These are phyloP conservation scores for Alectura lathami DNA, from an alignment of 2,113 vertebrate genomes.

Conservation along the genomic window DNA sequence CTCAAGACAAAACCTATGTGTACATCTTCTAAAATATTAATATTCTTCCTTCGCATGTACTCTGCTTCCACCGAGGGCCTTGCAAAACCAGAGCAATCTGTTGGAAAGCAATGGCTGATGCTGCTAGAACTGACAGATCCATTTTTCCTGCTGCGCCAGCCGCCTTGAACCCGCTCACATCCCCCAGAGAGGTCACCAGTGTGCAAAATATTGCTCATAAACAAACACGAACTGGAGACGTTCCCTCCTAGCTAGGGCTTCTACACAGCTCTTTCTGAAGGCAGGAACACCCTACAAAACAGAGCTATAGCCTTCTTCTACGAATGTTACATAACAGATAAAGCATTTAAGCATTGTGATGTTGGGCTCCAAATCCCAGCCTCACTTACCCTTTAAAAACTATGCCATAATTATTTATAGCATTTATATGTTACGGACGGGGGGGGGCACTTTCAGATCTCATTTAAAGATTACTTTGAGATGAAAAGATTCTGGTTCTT, in stretches of 20 bases:
- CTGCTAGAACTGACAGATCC: not conserved
- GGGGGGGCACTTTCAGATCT: not conserved
- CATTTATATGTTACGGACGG: not conserved
- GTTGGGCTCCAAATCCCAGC: not conserved
- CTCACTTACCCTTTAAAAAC: not conserved
- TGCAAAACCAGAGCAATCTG: not conserved
- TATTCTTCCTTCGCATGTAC: not conserved
- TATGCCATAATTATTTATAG: not conserved
- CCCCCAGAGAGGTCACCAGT: not conserved
- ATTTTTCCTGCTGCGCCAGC: not conserved
- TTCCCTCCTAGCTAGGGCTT: not conserved
- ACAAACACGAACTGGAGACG: not conserved
- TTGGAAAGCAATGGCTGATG: not conserved
- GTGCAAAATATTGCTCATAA: not conserved
- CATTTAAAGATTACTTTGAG: conserved; percentile 7
- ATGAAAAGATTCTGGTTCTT: not conserved
- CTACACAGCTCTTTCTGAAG: not conserved
- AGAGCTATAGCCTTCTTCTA: not conserved
- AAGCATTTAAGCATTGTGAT: not conserved
- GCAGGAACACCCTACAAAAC: not conserved
- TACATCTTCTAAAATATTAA: not conserved
- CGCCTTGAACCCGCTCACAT: not conserved
- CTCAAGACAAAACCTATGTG: not conserved
- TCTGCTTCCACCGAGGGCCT: not conserved
- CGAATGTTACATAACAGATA: conserved; percentile 11